Evolutionary conservation across 1,140 invertebrate species (phyloP).

Genomic region (Zaprionus tsacasi): DNA sequence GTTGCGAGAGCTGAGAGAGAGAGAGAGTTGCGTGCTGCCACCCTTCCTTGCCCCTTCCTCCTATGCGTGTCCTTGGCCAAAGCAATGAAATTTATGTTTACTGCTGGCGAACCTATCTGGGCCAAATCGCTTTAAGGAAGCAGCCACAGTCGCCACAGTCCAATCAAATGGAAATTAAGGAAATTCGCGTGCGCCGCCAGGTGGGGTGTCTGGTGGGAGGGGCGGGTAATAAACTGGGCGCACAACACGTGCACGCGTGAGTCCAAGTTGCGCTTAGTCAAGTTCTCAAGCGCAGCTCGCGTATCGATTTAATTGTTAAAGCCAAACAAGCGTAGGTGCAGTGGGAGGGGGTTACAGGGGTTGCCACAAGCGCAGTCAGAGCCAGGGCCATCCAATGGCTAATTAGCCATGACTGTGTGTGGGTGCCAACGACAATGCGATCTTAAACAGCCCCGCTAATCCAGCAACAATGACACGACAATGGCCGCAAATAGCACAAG

Average conservation of each 20-base stretch:
- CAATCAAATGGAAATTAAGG: slow-evolving; percentile 77
- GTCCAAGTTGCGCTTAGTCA: slow-evolving; percentile 37
- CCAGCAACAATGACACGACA: slow-evolving; percentile 66
- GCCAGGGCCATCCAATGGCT: slow-evolving; percentile 43
- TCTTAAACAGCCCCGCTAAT: slow-evolving; percentile 58
- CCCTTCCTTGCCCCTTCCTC: too few relatives aligned
- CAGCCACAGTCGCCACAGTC: slow-evolving; percentile 41
- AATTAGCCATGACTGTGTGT: slow-evolving; percentile 63
- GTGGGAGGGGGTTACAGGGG: background rate
- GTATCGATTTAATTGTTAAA: slow-evolving; percentile 75
- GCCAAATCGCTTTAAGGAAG: slow-evolving; percentile 49
- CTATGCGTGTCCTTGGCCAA: slow-evolving; percentile 60
- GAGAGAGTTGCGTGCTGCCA: background rate
- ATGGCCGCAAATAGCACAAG: slow-evolving; percentile 2
- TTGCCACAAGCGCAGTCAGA: background rate
- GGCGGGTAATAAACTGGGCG: too few relatives aligned
- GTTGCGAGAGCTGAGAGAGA: background rate
- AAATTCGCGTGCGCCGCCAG: slow-evolving; percentile 66
- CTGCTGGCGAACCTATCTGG: slow-evolving; percentile 63
- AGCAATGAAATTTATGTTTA: slow-evolving; percentile 70
- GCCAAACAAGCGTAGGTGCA: slow-evolving; percentile 42
- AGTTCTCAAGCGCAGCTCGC: slow-evolving; percentile 15
- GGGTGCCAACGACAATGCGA: slow-evolving; percentile 3
- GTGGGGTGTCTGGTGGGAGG: background rate
- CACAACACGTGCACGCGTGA: background rate